A percentile compares a stretch with the other conserved stretches of the same genome.
phyloP scores from a whole-genome alignment of 2,113 vertebrate genomes.

The Cairina moschata region DNA sequence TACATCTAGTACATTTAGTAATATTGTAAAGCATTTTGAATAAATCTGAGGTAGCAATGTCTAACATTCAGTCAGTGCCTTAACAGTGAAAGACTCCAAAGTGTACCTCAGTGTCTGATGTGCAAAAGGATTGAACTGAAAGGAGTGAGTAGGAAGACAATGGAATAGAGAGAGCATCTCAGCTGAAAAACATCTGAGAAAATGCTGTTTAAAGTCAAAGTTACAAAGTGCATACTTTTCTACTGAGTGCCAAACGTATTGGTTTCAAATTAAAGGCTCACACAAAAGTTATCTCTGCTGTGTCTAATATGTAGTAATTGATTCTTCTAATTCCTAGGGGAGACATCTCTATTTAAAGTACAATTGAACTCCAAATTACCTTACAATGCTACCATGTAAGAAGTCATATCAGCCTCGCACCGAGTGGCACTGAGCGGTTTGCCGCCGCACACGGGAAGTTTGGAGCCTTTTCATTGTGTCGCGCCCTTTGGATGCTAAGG shows the following conservation, averaged over 20 bases:
- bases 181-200: neutral
- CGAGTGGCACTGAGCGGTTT: neutral
- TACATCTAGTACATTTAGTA: too few species aligned
- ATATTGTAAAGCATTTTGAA: neutral
- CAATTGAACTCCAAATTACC: constrained; percentile 49
- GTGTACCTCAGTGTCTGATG: neutral
- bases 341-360: constrained; percentile 50
- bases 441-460: neutral
- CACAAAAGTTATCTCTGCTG: constrained; percentile 39
- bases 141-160: neutral
- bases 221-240: constrained; percentile 22
- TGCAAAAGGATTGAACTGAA: neutral
- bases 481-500: neutral
- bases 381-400: constrained; percentile 32
- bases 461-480: neutral
- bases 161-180: neutral
- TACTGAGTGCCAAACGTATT: neutral
- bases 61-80: neutral
- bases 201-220: neutral
- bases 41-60: neutral
- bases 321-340: constrained; percentile 52
- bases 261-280: constrained; percentile 65
- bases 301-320: constrained; percentile 26
- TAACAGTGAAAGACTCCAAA: neutral
- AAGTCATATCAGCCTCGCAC: neutral